A percentile compares a stretch with the other conserved stretches of the same genome.
These are phyloP conservation scores for Lochmaea capreae DNA, from an alignment of 2,888 invertebrate genomes.

Conservation along the genomic window DNA sequence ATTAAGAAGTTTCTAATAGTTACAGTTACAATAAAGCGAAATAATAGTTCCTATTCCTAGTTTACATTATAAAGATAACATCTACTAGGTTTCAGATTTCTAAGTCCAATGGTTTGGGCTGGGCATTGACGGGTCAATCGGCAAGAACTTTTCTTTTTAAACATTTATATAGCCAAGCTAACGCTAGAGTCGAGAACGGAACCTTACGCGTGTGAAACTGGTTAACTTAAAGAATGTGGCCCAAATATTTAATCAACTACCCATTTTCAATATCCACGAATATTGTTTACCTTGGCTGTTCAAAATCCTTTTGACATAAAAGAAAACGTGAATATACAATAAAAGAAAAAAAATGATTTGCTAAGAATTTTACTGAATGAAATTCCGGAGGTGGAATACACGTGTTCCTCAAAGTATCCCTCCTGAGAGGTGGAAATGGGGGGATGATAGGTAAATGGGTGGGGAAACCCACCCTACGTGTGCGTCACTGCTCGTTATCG, in stretches of 20 bases:
- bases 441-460: conserved; percentile 40
- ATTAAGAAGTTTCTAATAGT: too few species aligned
- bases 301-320: background rate
- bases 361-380: conserved; percentile 58
- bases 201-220: too few species aligned
- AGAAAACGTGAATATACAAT: conserved; percentile 38
- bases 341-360: conserved; percentile 53
- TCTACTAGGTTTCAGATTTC: too few species aligned
- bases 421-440: conserved; percentile 52
- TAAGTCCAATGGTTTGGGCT: too few species aligned
- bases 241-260: background rate
- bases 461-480: conserved; percentile 58
- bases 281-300: background rate
- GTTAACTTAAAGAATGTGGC: background rate
- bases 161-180: too few species aligned
- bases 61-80: too few species aligned
- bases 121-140: too few species aligned
- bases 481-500: conserved; percentile 64
- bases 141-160: too few species aligned
- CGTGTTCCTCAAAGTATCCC: conserved; percentile 64
- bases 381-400: conserved; percentile 58
- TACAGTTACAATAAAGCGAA: too few species aligned
- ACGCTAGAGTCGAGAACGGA: too few species aligned
- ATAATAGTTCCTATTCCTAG: too few species aligned
- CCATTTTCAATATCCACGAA: background rate